Percentiles rank a stretch among this genome's conserved stretches.
Conservation (phyloP, 2,797 vertebrate genomes). For the Dendrocincla fuliginosa region DNA sequence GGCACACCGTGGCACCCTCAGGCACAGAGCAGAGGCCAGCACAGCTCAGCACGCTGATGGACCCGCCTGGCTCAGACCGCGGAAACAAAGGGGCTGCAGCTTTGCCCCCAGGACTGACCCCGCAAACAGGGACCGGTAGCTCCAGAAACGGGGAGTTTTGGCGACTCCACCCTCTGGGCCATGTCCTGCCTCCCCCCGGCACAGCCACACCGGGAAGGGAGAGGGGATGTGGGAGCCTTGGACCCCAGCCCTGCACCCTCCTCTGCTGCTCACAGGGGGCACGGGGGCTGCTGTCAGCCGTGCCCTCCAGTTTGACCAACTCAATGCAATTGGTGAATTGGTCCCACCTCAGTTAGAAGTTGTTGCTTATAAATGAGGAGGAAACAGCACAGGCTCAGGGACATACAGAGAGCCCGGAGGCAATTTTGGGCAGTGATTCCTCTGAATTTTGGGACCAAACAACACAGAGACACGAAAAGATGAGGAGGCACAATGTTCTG, state of each 20-base stretch:
- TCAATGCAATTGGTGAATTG: background rate
- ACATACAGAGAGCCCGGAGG: background rate
- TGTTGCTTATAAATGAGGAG: background rate
- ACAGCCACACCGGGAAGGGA: accelerated
- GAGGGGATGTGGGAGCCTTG: background rate
- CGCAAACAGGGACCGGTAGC: accelerated
- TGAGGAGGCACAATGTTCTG: background rate
- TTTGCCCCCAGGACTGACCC: background rate
- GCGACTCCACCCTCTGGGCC: background rate
- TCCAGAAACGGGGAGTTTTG: accelerated
- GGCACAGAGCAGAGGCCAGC: background rate
- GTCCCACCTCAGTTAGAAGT: background rate
- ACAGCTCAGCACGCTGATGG: background rate
- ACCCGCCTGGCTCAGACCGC: background rate
- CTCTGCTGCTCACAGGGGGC: background rate
- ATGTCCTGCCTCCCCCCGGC: background rate
- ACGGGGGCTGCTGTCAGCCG: background rate
- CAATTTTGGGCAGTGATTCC: background rate
- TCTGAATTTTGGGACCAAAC: background rate
- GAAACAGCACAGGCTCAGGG: background rate
- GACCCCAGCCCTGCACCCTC: background rate
- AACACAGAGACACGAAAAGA: background rate
- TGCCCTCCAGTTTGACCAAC: background rate
- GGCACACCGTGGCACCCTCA: background rate
- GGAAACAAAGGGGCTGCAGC: too few relatives aligned